A percentile compares a stretch with the other conserved stretches of the same genome.
Evolutionary conservation across 2,888 invertebrate genomes (phyloP).

Genomic region (Andricus quercusramuli): DNA sequence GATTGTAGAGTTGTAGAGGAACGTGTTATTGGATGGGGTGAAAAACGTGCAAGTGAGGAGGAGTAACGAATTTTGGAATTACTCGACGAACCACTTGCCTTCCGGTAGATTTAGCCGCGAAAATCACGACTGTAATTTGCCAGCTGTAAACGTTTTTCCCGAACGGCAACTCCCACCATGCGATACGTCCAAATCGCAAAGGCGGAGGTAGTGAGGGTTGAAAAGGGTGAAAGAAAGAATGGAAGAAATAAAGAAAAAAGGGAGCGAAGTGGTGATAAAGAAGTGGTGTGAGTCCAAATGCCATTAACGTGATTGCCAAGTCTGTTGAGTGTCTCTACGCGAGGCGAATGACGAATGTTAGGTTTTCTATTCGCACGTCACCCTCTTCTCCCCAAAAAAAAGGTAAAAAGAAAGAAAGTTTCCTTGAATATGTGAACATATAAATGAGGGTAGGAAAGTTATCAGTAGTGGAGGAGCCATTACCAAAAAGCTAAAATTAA

Average conservation of each 20-base stretch:
- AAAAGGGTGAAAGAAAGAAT: constrained; percentile 1
- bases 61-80: constrained; percentile 51
- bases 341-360: background rate
- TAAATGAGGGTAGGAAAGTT: no score
- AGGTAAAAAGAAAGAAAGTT: background rate
- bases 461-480: no score
- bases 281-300: background rate
- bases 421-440: no score
- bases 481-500: no score
- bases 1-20: background rate
- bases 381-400: background rate
- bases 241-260: constrained; percentile 1
- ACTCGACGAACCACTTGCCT: constrained; percentile 47
- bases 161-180: constrained; percentile 17
- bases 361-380: background rate
- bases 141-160: constrained; percentile 50
- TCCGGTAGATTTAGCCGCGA: constrained; percentile 54
- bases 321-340: constrained; percentile 14
- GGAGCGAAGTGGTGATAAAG: background rate
- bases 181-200: constrained; percentile 13
- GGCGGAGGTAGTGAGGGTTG: constrained; percentile 5
- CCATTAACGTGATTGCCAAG: constrained; percentile 41
- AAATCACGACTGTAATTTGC: constrained; percentile 52
- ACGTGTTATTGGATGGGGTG: background rate
- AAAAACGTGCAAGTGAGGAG: background rate